Evolutionary conservation across 2,797 vertebrate genomes (phyloP).

Genomic region (Columba guinea): DNA sequence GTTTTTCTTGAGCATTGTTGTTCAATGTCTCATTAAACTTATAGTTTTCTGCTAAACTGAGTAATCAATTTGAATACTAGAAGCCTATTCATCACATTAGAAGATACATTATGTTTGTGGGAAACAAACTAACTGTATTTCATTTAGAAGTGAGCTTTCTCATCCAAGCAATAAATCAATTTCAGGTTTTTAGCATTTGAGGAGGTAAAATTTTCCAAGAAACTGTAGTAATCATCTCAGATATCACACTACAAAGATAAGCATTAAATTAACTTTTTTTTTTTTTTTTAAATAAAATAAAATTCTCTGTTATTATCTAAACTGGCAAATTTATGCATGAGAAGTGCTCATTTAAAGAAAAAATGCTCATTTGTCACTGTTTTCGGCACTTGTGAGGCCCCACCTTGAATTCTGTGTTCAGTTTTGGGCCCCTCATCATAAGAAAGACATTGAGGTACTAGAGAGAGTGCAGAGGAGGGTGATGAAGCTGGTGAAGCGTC

Average conservation of each 20-base stretch:
- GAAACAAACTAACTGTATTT: not conserved
- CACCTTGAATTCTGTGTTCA: too few relatives aligned
- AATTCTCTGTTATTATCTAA: not conserved
- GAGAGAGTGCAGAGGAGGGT: too few relatives aligned
- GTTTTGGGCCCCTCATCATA: too few relatives aligned
- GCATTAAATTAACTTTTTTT: not conserved
- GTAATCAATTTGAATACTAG: constrained; percentile 30
- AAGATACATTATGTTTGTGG: not conserved
- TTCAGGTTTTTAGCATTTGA: not conserved
- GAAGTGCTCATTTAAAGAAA: not conserved
- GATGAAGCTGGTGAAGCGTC: too few relatives aligned
- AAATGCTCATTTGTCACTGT: not conserved
- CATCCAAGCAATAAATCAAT: not conserved
- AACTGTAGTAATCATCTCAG: not conserved
- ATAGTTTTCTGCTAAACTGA: constrained; percentile 31
- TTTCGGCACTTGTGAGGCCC: too few relatives aligned
- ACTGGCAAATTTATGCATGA: not conserved
- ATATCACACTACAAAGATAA: not conserved
- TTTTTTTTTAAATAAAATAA: not conserved
- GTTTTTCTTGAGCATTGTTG: not conserved
- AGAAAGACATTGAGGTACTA: too few relatives aligned
- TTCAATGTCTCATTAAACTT: constrained; percentile 55
- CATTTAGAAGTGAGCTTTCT: not conserved
- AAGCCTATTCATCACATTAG: constrained; percentile 35
- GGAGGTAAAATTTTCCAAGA: constrained; percentile 7